Base-by-base conservation (phyloP, 2,113 vertebrate species). In the Grammomys surdaster region DNA sequence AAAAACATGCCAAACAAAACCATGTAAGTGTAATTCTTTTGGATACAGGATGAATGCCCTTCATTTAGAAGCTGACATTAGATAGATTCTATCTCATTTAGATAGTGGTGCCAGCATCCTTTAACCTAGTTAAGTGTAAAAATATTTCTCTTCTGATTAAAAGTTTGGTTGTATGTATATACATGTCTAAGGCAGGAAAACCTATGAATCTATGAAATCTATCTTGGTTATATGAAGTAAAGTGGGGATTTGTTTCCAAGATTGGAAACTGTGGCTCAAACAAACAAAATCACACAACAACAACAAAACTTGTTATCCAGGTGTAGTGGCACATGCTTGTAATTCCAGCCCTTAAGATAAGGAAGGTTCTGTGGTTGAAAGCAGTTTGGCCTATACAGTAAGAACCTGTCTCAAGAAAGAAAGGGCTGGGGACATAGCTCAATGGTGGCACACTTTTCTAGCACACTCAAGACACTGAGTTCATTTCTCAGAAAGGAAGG, bases 1-100 rank as follows among this genome's bases (percentile, higher is more conserved):
- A 60, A 93, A 96, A 93, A 96, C 20, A 28, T 11, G 54, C 31
- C 33, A n/a, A 33, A 14, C 17, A 90, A 88, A 94, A 81, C 63
- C 1, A 7, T 67, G 24, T 40, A 46, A n/a, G 58, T 20, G 17
- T 69, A 75, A 73, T 73, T 43, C 63, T 56, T 8, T n/a, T 54
- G 58, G 63, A 10, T 33, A 1, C 73, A 84, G 54, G 31, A 76
- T 48, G 51, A 94, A 87, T 10, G 4, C 3, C 24, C n/a, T 28
- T 33, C 84, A 73, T 26, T 72, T 43, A 76, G 1, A 88, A 51
- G n/a, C 1, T 95, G 70, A 90, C 9, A 94, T 58, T 88, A 75
- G n/a, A 26, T 11, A 60, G 36, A 43, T 56, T 48, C 63, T 22
- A 22, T 96, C 56, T 93, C 20, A 72, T 63, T 93, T 33, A 78